Evolutionary conservation across 2,113 vertebrate genomes (phyloP), one percentile per base, ranked within the genome.

Genomic region (Mormoops blainvillei): DNA sequence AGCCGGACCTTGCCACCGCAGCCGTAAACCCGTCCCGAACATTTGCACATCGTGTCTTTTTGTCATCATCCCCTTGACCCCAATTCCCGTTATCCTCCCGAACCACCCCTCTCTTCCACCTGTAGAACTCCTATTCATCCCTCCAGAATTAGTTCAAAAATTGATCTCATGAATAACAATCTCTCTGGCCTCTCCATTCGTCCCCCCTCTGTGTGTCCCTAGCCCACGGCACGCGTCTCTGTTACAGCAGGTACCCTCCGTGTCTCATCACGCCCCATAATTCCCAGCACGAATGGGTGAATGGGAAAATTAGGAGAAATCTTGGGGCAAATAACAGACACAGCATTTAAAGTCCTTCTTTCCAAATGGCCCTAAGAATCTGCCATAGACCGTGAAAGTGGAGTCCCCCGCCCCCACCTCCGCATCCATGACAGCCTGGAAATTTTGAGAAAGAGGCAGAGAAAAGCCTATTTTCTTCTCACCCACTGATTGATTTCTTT

Each of bases 161-260:
- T 33, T 14, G 36, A 31, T 0, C n/a, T 82, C 84, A n/a, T 50
- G 91, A 16, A 0, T 7, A 89, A 58, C 67, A 58, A 16, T 18
- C 5, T 71, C 71, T 58, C 41, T 68, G 33, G 15, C 38, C 43
- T 73, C 41, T 33, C 58, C 33, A 0, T 77, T 3, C 0, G 24
- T n/a, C 26, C 77, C 56, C 78, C 15, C 18, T 26, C 70, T 12
- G 0, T 22, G 63, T 28, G 24, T 63, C 70, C 19, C 43, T 15
- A 58, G 71, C 24, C n/a, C 41, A 33, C n/a, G 4, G 15, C 68
- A 33, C 22, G 3, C 7, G 1, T n/a, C 68, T 63, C 71, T 65
- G 24, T 18, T 41, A 28, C 2, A 28, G 50, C 2, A 5, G 18
- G 26, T 12, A 3, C 45, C 7, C 16, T 7, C 45, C 0, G 0